A percentile compares a stretch with the other conserved stretches of the same genome.
Evolutionary conservation across 2,888 invertebrate species (phyloP).

Genomic region (Gymnosoma rotundatum): DNA sequence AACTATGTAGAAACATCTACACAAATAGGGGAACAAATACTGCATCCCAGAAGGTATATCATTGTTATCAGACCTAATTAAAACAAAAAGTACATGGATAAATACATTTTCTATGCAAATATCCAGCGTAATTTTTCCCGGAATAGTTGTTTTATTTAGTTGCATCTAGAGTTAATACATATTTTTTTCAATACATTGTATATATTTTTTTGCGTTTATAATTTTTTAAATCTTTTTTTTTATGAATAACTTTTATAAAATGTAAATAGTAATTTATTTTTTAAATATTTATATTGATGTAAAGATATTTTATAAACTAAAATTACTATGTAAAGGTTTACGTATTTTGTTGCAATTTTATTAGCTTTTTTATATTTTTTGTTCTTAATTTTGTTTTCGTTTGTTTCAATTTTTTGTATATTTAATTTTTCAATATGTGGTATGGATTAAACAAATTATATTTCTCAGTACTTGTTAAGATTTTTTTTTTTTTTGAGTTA

Average conservation of each 20-base stretch:
- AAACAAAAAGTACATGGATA: too few relatives aligned
- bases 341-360: conserved; percentile 76
- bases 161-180: too few relatives aligned
- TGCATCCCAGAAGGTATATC: too few relatives aligned
- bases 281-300: conserved; percentile 67
- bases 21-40: too few relatives aligned
- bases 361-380: conserved; percentile 34
- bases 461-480: conserved; percentile 57
- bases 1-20: too few relatives aligned
- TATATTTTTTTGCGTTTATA: conserved; percentile 17
- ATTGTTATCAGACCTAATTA: too few relatives aligned
- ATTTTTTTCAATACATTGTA: too few relatives aligned
- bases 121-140: too few relatives aligned
- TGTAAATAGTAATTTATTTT: conserved; percentile 71
- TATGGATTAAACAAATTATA: conserved; percentile 49
- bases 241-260: conserved; percentile 57
- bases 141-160: too few relatives aligned
- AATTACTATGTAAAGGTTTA: conserved; percentile 80
- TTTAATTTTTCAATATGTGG: neutral
- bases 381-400: conserved; percentile 45
- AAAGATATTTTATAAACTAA: conserved; percentile 72
- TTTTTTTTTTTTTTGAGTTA: conserved; percentile 6
- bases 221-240: conserved; percentile 32
- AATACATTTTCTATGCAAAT: too few relatives aligned
- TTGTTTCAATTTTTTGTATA: conserved; percentile 20